phyloP scores from a whole-genome alignment of 2,797 vertebrate genomes.

The Crossoptilon crossoptilon region DNA sequence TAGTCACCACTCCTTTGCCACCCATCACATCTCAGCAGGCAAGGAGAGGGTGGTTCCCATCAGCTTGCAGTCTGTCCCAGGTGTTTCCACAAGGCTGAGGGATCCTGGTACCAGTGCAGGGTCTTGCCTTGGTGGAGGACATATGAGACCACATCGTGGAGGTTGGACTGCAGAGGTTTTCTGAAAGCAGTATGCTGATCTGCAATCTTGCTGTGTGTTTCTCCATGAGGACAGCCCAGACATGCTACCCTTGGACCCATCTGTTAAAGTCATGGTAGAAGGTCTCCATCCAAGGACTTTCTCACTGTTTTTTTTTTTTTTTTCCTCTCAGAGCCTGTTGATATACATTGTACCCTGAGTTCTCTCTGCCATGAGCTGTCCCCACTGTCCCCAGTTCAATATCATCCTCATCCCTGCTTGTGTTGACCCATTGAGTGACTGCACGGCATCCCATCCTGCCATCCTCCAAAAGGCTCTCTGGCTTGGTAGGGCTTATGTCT shows the following conservation, averaged over 20 bases:
- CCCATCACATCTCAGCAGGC: neutral
- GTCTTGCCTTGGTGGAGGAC: neutral
- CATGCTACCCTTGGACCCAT: neutral
- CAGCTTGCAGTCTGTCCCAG: neutral
- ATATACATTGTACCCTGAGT: fast-evolving
- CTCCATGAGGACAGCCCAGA: neutral
- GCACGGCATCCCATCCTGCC: neutral
- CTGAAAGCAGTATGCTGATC: fast-evolving
- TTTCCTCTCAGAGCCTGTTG: neutral
- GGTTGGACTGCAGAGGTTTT: fast-evolving
- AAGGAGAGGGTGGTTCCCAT: neutral
- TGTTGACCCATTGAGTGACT: neutral
- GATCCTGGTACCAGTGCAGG: fast-evolving
- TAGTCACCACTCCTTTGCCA: neutral
- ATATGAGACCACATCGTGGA: neutral
- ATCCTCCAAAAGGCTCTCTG: neutral
- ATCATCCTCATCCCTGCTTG: neutral
- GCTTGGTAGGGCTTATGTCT: neutral
- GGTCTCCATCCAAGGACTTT: neutral
- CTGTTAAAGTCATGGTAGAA: fast-evolving
- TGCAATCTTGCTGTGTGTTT: fast-evolving
- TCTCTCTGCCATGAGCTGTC: neutral
- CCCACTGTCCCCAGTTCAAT: neutral
- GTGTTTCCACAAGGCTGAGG: neutral
- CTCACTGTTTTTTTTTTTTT: neutral